Percentiles rank a stretch among this genome's conserved stretches.
Conservation (phyloP, 2,888 invertebrate genomes). For the Labia minor region DNA sequence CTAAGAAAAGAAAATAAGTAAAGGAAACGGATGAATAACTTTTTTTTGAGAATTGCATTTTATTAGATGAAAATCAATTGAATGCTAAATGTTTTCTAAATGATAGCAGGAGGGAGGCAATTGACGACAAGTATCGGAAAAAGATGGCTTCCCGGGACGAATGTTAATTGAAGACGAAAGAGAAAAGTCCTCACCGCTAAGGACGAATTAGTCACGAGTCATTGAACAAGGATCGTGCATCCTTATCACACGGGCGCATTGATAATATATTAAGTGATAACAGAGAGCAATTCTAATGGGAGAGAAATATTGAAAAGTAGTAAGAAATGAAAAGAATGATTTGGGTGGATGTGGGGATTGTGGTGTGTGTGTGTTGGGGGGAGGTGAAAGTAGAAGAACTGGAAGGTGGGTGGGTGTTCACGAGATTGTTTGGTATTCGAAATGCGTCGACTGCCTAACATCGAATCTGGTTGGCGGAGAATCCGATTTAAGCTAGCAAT, state of each 20-base stretch:
- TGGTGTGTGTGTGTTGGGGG: no score
- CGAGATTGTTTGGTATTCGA: no score
- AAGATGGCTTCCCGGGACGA: neutral
- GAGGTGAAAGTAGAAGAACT: no score
- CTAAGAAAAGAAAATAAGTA: neutral
- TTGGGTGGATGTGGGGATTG: no score
- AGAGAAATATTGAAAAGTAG: neutral
- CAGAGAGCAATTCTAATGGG: neutral
- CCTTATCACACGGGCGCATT: neutral
- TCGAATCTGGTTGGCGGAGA: no score
- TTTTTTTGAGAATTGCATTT: no score
- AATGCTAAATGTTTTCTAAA: no score
- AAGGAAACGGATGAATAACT: no score
- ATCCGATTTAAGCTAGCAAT: no score
- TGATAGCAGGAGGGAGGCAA: neutral
- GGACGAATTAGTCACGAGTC: neutral
- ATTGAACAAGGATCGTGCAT: neutral
- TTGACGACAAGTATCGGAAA: neutral
- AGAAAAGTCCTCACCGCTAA: neutral
- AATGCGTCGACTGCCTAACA: no score
- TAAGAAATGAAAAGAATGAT: neutral
- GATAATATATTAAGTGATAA: slow-evolving; percentile 1
- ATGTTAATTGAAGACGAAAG: neutral
- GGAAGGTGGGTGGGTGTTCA: no score
- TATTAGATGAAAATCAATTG: no score